Evolutionary conservation across 1,140 invertebrate species (phyloP).

Genomic region (Drosophila watanabei): DNA sequence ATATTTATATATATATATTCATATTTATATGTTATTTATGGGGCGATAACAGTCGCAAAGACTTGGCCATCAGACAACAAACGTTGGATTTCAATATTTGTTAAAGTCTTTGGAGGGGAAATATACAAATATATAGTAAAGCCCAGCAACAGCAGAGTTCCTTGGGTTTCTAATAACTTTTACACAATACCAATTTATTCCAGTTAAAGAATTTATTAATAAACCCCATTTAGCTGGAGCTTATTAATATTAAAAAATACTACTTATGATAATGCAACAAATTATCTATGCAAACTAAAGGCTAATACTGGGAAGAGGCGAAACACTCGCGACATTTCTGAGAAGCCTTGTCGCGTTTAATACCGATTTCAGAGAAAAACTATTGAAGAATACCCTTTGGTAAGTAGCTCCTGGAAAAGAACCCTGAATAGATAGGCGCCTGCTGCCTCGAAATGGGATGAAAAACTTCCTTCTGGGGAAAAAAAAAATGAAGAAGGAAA

Average conservation of each 20-base stretch:
- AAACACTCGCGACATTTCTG: not conserved
- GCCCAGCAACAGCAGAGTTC: constrained; percentile 2
- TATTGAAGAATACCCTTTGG: not conserved
- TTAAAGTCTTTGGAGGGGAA: constrained; percentile 8
- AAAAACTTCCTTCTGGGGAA: not conserved
- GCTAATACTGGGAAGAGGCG: not conserved
- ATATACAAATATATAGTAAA: not conserved
- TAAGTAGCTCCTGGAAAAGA: not conserved
- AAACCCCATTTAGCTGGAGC: not conserved
- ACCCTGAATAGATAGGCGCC: not conserved
- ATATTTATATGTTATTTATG: constrained; percentile 45
- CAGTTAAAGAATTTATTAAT: not conserved
- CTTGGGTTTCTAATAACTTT: not conserved
- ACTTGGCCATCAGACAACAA: constrained; percentile 32
- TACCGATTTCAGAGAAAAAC: constrained; percentile 8
- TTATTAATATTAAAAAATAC: not conserved
- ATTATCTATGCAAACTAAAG: constrained; percentile 1
- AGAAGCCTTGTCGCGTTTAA: not conserved
- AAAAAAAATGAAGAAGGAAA: not conserved
- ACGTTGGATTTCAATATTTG: constrained; percentile 37
- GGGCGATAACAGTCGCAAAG: constrained; percentile 59
- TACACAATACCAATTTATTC: not conserved
- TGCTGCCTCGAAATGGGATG: not conserved
- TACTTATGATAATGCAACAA: not conserved
- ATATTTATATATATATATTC: constrained; percentile 8